A percentile compares a stretch with the other conserved stretches of the same genome.
phyloP scores from a whole-genome alignment of 2,113 vertebrate species.

The pig (Sus scrofa) region DNA sequence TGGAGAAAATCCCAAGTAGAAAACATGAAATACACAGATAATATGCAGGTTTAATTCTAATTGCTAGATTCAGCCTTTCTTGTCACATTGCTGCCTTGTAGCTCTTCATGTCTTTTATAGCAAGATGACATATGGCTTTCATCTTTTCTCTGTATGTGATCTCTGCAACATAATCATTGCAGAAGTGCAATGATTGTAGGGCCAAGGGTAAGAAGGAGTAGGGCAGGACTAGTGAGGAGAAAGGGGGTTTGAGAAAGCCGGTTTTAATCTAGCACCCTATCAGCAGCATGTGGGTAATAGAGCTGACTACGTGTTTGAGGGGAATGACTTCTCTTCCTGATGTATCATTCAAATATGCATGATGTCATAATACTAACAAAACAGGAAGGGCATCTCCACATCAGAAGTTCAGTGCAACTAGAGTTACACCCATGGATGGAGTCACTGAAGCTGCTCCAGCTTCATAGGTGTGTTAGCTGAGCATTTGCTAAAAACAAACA shows the following conservation, averaged over 20 bases:
- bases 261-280: background rate
- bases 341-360: conserved; percentile 35
- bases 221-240: background rate
- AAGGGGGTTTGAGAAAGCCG: background rate
- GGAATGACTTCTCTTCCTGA: background rate
- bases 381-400: conserved; percentile 52
- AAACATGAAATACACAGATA: background rate
- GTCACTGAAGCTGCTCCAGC: background rate
- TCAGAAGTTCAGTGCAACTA: background rate
- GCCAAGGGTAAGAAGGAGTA: background rate
- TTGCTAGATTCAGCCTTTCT: background rate
- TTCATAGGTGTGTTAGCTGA: conserved; percentile 38
- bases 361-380: conserved; percentile 65
- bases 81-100: background rate
- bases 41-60: conserved; percentile 1
- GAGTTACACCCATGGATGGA: conserved; percentile 8
- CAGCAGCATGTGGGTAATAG: background rate
- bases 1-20: background rate
- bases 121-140: background rate
- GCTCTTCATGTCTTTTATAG: conserved; percentile 18
- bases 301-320: background rate
- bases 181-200: background rate
- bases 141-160: conserved; percentile 13
- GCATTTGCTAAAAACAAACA: conserved; percentile 39
- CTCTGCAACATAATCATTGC: background rate